Evolutionary conservation across 2,888 invertebrate genomes (phyloP), one percentile per base, ranked within the genome.

Genomic region (Synanthedon formicaeformis): DNA sequence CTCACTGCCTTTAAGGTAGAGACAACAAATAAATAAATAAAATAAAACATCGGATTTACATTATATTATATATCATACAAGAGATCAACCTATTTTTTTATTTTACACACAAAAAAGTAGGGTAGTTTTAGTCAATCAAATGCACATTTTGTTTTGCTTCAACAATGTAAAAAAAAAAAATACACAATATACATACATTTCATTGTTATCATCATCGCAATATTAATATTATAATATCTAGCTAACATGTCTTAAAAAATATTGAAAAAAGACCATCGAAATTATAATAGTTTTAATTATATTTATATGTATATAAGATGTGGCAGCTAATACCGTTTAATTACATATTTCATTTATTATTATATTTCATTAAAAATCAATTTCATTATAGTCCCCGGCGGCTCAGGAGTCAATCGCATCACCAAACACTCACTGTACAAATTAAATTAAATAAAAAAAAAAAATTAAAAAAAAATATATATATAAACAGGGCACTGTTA

Each of bases 171-270:
- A 34, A 34, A 34, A 34, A 34, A 81, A 82, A 83, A 83, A 81
- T 76, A 10, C 81, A 78, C 81, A 78, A 75, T 85, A 85, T 79
- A 84, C 79, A 85, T 79, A 84, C 79, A 81, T 84, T 81, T 82
- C 65, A 78, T 83, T 23, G 23, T 23, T 23, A 4, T 23, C 78
- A 82, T 77, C 70, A 79, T 81, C 80, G 84, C 80, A 81, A 82
- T 80, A n/a, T n/a, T n/a, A n/a, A n/a, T 80, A 81, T 81, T 80
- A 80, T 81, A 81, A 82, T 80, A 80, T 81, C 84, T 83, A 83
- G 76, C 81, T 82, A 85, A 78, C 75, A 78, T 77, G 81, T 85
- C 83, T 85, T 86, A 83, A 81, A 86, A 86, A 86, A 85, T 83
- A 83, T 84, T 85, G 85, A 84, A 34, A 34, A 81, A 86, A 83